Conservation (phyloP, 2,888 invertebrate genomes). For the Dorcus parallelipipedus region DNA sequence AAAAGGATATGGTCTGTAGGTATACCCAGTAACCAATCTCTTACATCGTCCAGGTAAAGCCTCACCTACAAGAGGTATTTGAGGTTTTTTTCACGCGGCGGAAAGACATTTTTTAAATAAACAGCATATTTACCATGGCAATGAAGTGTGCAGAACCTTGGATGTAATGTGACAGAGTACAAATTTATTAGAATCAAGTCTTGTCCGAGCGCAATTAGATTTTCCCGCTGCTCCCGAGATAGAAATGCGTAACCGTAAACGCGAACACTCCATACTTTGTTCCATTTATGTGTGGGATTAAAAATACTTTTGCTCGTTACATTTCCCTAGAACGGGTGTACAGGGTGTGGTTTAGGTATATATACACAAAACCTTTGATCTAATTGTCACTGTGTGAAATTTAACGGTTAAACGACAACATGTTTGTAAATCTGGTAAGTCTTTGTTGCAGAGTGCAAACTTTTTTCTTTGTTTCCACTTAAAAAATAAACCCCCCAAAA, state of each 20-base stretch:
- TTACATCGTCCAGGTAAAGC: conserved; percentile 39
- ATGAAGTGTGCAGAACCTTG: conserved; percentile 46
- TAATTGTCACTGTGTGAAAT: conserved; percentile 38
- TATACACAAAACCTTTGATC: conserved; percentile 39
- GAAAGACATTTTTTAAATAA: conserved; percentile 31
- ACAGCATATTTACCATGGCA: conserved; percentile 48
- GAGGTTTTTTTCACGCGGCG: conserved; percentile 18
- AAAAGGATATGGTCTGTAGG: too few relatives aligned
- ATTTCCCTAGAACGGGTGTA: conserved; percentile 42
- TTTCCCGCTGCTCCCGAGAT: conserved; percentile 7
- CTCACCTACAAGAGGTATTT: conserved; percentile 48
- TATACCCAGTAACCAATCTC: background rate
- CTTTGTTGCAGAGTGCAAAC: background rate
- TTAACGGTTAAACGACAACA: conserved; percentile 41
- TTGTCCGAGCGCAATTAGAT: conserved; percentile 17
- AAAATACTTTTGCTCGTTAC: conserved; percentile 38
- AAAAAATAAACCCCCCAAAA: too few relatives aligned
- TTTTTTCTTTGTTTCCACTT: conserved; percentile 4
- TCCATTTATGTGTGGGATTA: conserved; percentile 44
- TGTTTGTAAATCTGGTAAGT: conserved; percentile 50
- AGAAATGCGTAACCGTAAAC: conserved; percentile 4
- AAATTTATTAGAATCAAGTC: conserved; percentile 26
- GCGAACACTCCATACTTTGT: conserved; percentile 24
- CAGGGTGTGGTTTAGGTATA: conserved; percentile 44
- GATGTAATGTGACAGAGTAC: conserved; percentile 41